Conservation (phyloP, 2,113 vertebrate species). For the Amblyornis subalaris region DNA sequence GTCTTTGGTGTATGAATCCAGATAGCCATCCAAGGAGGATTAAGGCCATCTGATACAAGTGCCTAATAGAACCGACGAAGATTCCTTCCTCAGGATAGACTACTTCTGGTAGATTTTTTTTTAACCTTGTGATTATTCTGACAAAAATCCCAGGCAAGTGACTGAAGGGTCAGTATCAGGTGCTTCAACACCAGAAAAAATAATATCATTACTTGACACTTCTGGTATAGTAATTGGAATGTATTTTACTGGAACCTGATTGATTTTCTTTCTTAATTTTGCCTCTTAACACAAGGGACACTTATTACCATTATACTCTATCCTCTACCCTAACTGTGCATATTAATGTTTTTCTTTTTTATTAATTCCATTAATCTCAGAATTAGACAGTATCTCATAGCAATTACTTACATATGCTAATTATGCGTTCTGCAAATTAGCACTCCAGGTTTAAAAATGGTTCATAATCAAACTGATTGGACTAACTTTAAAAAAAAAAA, state of each 20-base stretch:
- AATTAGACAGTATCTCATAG: neutral
- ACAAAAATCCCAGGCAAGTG: neutral
- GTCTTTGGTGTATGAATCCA: neutral
- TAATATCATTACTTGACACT: neutral
- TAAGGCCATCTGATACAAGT: neutral
- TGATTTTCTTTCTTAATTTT: neutral
- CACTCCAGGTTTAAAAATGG: neutral
- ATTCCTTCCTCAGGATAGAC: neutral
- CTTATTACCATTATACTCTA: neutral
- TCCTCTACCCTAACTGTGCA: neutral
- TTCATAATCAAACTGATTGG: neutral
- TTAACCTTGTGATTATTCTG: neutral
- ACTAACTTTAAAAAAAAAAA: neutral
- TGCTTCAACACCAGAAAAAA: neutral
- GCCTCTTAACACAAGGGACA: neutral
- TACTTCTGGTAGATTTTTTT: neutral
- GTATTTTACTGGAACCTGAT: neutral
- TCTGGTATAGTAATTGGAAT: neutral
- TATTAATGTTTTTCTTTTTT: neutral
- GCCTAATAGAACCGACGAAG: neutral
- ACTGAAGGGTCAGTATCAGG: neutral
- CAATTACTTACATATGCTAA: neutral
- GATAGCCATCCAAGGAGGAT: neutral
- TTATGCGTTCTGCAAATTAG: neutral
- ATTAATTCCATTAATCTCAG: constrained; percentile 10